Percentiles rank a stretch among this genome's conserved stretches.
These are phyloP conservation scores for Callospermophilus lateralis DNA, from an alignment of 2,113 vertebrate species.

Conservation along the genomic window DNA sequence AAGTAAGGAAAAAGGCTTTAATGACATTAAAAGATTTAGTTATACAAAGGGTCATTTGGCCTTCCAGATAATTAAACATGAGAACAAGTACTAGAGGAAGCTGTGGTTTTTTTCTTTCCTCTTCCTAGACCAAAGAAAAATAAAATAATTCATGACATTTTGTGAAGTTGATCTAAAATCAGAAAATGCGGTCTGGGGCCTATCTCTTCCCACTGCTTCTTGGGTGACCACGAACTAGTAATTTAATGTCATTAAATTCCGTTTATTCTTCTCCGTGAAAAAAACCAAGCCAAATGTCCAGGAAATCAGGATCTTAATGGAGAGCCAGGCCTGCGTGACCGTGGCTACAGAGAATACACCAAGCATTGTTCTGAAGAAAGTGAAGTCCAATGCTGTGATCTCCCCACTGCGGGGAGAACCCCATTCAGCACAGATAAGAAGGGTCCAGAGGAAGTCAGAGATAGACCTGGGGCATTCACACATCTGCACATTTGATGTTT, in stretches of 20 bases:
- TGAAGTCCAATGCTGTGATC: neutral
- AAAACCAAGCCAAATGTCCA: neutral
- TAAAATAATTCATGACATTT: neutral
- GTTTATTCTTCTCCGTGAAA: neutral
- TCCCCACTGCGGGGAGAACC: neutral
- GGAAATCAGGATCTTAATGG: neutral
- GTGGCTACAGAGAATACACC: too few relatives aligned
- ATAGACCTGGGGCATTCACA: neutral
- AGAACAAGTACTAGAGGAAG: neutral
- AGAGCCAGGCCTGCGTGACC: fast-evolving
- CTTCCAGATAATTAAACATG: neutral
- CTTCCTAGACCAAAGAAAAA: neutral
- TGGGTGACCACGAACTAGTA: neutral
- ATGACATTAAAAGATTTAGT: neutral
- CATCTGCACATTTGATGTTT: neutral
- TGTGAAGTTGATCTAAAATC: neutral
- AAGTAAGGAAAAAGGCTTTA: neutral
- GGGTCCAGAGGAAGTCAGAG: neutral
- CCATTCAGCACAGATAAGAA: neutral
- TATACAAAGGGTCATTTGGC: neutral
- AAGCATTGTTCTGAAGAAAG: neutral
- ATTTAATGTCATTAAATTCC: neutral
- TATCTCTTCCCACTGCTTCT: neutral
- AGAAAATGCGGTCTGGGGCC: neutral
- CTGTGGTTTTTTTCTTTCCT: conserved; percentile 46